A percentile compares a stretch with the other conserved stretches of the same genome.
Evolutionary conservation across 1,140 invertebrate species (phyloP).

Genomic region (Drosophila mauritiana): DNA sequence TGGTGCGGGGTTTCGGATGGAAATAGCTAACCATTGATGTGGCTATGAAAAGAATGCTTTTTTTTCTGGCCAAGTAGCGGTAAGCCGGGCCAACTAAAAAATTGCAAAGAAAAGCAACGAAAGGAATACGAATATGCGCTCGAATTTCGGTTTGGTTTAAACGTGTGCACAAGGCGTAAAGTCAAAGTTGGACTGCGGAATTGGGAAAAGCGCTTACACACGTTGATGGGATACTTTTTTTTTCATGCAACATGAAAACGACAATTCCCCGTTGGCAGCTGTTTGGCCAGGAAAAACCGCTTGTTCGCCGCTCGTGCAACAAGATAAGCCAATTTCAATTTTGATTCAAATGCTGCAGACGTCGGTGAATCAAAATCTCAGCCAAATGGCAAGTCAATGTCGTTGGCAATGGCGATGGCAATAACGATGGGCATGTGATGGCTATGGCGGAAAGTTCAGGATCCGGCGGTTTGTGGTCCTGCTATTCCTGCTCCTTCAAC

Average conservation of each 20-base stretch:
- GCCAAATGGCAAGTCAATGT: constrained; percentile 55
- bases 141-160: constrained; percentile 43
- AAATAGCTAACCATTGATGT: constrained; percentile 56
- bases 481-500: constrained; percentile 4
- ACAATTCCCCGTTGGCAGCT: constrained; percentile 5
- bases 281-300: constrained; percentile 42
- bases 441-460: constrained; percentile 7
- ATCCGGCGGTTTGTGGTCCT: constrained; percentile 47
- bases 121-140: constrained; percentile 5
- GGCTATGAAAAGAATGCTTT: constrained; percentile 53
- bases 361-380: constrained; percentile 69
- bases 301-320: constrained; percentile 61
- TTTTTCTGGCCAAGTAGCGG: constrained; percentile 4
- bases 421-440: constrained; percentile 2
- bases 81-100: constrained; percentile 9
- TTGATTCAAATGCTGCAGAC: constrained; percentile 73
- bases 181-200: constrained; percentile 43
- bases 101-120: constrained; percentile 7
- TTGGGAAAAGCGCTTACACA: constrained; percentile 51
- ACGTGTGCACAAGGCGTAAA: constrained; percentile 41
- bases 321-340: constrained; percentile 81
- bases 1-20: constrained; percentile 11
- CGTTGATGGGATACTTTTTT: constrained; percentile 27
- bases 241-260: constrained; percentile 7
- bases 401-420: constrained; percentile 16